phyloP scores from a whole-genome alignment of 1,140 invertebrate genomes.

The Hylaeus volcanicus region DNA sequence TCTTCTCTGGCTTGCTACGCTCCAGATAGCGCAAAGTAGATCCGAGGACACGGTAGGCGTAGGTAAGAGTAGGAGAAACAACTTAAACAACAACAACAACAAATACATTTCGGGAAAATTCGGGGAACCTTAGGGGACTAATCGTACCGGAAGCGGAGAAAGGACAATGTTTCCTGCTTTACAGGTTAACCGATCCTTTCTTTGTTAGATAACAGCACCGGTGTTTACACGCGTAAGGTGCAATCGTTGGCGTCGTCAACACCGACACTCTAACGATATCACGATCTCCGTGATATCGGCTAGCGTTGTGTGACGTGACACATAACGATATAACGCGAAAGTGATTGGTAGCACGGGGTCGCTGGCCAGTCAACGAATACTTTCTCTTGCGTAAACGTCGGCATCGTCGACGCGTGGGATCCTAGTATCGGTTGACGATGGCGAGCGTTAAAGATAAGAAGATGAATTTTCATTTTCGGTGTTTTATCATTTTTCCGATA shows the following conservation, averaged over 20 bases:
- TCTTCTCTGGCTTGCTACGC: too few species aligned
- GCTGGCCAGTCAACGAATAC: slow-evolving; percentile 10
- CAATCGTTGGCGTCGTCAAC: slow-evolving; percentile 5
- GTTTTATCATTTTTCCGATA: too few species aligned
- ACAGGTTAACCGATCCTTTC: not conserved
- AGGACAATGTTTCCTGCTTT: not conserved
- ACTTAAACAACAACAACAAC: too few species aligned
- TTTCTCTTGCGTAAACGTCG: slow-evolving; percentile 21
- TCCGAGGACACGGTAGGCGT: too few species aligned
- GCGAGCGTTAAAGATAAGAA: too few species aligned
- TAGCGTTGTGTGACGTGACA: not conserved
- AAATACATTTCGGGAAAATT: too few species aligned
- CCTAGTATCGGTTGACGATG: too few species aligned
- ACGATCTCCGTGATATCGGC: slow-evolving; percentile 15
- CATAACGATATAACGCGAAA: slow-evolving; percentile 43
- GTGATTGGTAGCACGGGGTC: slow-evolving; percentile 8
- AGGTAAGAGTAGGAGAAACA: too few species aligned
- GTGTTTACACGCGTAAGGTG: not conserved
- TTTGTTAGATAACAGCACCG: not conserved
- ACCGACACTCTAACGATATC: slow-evolving; percentile 15
- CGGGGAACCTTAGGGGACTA: too few species aligned
- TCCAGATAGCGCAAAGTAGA: too few species aligned
- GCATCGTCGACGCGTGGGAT: too few species aligned
- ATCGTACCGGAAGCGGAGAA: not conserved
- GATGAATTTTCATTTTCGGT: too few species aligned